Conservation (phyloP, 2,113 vertebrate species). For the Azemiops feae region DNA sequence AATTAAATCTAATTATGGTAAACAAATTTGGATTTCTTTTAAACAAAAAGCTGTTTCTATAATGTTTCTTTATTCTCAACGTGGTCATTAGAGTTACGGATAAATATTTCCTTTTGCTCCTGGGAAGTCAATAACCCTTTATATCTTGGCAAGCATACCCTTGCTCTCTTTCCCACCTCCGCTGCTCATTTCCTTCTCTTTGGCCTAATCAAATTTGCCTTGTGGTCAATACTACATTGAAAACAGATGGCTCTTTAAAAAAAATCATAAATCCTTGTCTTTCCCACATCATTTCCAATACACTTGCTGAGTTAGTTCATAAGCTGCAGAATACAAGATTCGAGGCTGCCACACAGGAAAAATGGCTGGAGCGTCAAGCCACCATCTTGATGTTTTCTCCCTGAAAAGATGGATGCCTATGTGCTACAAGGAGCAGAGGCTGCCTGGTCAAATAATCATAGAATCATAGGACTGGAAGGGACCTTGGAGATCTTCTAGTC, state of each 20-base stretch:
- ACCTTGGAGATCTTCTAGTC: background rate
- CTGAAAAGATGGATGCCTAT: background rate
- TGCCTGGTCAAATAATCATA: background rate
- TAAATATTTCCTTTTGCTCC: conserved; percentile 6
- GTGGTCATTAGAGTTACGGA: background rate
- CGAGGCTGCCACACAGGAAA: background rate
- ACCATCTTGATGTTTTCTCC: background rate
- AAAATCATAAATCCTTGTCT: background rate
- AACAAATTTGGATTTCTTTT: background rate
- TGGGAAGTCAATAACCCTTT: background rate
- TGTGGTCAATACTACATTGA: background rate
- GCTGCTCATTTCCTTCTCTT: background rate
- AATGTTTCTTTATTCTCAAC: background rate
- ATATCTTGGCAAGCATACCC: background rate
- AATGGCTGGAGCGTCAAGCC: background rate
- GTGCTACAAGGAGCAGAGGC: background rate
- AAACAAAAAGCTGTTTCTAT: background rate
- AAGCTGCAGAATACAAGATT: background rate
- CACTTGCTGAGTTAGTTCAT: background rate
- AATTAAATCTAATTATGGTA: background rate
- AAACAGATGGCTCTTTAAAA: background rate
- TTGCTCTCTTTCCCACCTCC: background rate
- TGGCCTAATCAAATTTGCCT: background rate
- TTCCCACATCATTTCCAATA: background rate
- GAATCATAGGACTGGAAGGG: background rate